A percentile compares a stretch with the other conserved stretches of the same genome.
Evolutionary conservation across 2,113 vertebrate species (phyloP).

Genomic region (Microtus richardsoni): DNA sequence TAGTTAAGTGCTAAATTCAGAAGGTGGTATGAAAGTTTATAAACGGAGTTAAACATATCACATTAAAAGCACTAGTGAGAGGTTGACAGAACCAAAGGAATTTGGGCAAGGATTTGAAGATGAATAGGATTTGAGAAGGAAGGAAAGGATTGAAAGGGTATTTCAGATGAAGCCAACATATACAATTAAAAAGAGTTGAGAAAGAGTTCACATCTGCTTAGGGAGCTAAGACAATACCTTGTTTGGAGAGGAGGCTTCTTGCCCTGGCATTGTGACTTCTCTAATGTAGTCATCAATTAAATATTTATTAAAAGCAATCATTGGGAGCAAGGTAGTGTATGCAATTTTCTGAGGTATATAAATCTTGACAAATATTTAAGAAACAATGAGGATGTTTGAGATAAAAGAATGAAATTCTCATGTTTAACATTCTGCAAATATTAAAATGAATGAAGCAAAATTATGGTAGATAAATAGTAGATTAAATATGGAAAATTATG

Average conservation of each 20-base stretch:
- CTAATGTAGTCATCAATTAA: background rate
- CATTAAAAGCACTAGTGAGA: background rate
- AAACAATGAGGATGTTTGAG: background rate
- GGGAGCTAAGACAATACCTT: background rate
- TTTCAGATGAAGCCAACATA: background rate
- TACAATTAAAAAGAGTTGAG: background rate
- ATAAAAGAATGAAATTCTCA: background rate
- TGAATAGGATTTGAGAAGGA: background rate
- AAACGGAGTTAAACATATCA: background rate
- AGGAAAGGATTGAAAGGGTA: background rate
- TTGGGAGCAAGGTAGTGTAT: background rate
- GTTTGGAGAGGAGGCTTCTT: background rate
- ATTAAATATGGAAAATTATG: background rate
- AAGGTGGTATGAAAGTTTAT: background rate
- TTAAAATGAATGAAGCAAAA: background rate
- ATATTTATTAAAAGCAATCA: background rate
- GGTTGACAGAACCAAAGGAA: background rate
- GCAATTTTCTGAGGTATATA: background rate
- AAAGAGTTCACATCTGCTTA: background rate
- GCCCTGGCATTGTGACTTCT: background rate
- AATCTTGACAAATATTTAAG: background rate
- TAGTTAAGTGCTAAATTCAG: conserved; percentile 1
- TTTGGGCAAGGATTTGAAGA: background rate
- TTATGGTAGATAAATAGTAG: background rate
- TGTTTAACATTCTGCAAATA: background rate